Conservation (phyloP, 2,113 vertebrate genomes). For the Stictonetta naevosa region DNA sequence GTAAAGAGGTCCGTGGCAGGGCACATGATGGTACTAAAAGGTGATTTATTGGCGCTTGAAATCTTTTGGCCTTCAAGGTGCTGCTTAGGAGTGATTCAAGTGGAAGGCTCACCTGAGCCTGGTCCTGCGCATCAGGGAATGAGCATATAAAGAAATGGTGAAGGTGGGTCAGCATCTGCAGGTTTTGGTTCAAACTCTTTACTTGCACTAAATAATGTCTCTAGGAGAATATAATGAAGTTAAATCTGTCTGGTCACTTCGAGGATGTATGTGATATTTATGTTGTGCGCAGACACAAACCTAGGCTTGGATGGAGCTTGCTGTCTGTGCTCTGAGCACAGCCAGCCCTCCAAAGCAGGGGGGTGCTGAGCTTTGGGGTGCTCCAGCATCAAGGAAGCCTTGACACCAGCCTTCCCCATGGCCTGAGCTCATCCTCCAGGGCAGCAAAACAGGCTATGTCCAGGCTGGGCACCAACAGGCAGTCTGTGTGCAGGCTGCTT, state of each 20-base stretch:
- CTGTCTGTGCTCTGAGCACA: rapidly evolving
- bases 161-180: not conserved
- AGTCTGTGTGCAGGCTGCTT: not conserved
- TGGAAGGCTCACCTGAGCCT: not conserved
- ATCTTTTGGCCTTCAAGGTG: not conserved
- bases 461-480: not conserved
- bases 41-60: not conserved
- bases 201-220: not conserved
- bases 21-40: not conserved
- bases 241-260: not conserved
- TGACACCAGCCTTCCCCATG: not conserved
- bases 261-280: not conserved
- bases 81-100: not conserved
- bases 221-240: not conserved
- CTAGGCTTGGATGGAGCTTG: not conserved
- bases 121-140: rapidly evolving
- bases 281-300: rapidly evolving
- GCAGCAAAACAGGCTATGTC: not conserved
- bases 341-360: not conserved
- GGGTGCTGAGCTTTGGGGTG: not conserved
- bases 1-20: too few species aligned
- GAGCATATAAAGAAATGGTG: not conserved
- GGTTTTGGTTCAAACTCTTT: not conserved
- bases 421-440: not conserved
- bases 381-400: not conserved